phyloP scores from a whole-genome alignment of 2,888 invertebrate genomes.

The Embidobia sp. region DNA sequence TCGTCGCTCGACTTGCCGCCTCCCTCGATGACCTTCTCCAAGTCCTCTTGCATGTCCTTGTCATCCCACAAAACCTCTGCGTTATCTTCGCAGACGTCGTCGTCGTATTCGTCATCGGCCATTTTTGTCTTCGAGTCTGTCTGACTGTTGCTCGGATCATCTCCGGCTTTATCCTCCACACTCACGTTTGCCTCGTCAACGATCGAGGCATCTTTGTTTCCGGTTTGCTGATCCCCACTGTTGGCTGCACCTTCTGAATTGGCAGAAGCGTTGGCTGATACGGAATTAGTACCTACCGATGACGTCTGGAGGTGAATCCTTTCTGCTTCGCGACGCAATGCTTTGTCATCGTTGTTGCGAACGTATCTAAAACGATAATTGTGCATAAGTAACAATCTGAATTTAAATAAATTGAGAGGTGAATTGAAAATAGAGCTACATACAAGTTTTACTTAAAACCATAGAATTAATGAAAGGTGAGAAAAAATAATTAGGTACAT shows the following conservation, averaged over 20 bases:
- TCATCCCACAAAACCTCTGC: slow-evolving; percentile 91
- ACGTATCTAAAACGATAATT: slow-evolving; percentile 83
- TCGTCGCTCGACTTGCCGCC: slow-evolving; percentile 85
- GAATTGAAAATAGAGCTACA: too few species aligned
- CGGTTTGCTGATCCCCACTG: slow-evolving; percentile 61
- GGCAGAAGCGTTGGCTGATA: slow-evolving; percentile 66
- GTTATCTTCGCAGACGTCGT: slow-evolving; percentile 77
- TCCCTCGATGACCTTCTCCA: slow-evolving; percentile 85
- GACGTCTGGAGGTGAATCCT: slow-evolving; percentile 83
- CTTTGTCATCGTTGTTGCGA: slow-evolving; percentile 89
- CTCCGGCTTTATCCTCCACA: slow-evolving; percentile 79
- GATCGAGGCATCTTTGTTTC: slow-evolving; percentile 27
- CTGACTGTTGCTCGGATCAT: slow-evolving; percentile 43
- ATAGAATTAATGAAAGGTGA: too few species aligned
- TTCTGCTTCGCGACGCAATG: slow-evolving; percentile 87
- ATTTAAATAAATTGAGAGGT: too few species aligned
- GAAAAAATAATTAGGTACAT: too few species aligned
- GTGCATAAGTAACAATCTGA: not conserved
- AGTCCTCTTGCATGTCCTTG: slow-evolving; percentile 84
- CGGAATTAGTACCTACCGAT: slow-evolving; percentile 67
- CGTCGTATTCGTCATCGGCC: slow-evolving; percentile 79
- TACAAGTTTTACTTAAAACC: too few species aligned
- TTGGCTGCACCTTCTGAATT: slow-evolving; percentile 67
- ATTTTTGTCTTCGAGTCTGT: slow-evolving; percentile 74
- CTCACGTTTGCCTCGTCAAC: slow-evolving; percentile 28